Evolutionary conservation across 2,113 vertebrate species (phyloP).

Genomic region (Actinemys pallida): DNA sequence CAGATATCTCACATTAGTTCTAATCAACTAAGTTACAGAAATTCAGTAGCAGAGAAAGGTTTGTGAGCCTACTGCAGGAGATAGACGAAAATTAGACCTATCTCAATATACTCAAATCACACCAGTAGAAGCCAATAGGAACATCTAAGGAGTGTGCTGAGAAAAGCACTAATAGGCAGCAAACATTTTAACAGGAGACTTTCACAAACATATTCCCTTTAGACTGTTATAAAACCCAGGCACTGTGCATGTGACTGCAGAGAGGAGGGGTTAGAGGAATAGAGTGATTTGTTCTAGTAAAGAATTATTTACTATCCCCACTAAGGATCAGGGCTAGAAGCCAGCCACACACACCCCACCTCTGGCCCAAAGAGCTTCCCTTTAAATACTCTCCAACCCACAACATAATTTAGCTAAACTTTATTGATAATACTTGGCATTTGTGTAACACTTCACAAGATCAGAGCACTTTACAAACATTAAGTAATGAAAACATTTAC

Average conservation of each 20-base stretch:
- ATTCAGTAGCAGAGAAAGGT: background rate
- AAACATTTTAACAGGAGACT: background rate
- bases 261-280: accelerated
- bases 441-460: conserved; percentile 68
- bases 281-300: background rate
- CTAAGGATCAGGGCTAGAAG: background rate
- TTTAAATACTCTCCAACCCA: background rate
- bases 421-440: conserved; percentile 69
- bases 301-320: background rate
- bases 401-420: conserved; percentile 66
- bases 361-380: background rate
- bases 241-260: background rate
- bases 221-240: background rate
- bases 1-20: background rate
- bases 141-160: accelerated
- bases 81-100: background rate
- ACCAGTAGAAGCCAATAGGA: accelerated
- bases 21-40: background rate
- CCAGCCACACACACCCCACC: background rate
- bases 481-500: conserved; percentile 75
- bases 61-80: background rate
- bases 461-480: conserved; percentile 74
- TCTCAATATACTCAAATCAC: background rate
- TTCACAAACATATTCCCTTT: background rate
- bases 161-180: background rate